These are phyloP conservation scores for Hystrix cristata DNA, from an alignment of 2,113 vertebrate species.

Conservation along the genomic window DNA sequence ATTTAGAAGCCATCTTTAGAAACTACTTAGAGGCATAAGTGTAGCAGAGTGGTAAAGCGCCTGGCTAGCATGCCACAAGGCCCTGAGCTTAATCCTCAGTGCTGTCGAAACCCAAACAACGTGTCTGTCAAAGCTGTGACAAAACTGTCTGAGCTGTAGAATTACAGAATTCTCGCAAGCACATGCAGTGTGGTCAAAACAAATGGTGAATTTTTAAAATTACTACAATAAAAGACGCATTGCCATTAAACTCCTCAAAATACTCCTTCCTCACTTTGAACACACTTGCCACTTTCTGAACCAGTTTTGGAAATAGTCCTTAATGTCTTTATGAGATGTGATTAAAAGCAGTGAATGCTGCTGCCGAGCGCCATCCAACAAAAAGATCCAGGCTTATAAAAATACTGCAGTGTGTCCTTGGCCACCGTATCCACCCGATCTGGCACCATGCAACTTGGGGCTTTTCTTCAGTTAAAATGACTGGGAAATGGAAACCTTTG, in stretches of 20 bases:
- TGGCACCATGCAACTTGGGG: neutral
- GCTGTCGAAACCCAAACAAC: neutral
- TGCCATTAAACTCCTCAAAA: neutral
- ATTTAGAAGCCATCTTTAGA: slow-evolving; percentile 23
- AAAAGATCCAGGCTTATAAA: neutral
- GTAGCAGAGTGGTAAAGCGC: neutral
- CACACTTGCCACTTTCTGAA: neutral
- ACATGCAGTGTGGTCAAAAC: neutral
- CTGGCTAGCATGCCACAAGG: neutral
- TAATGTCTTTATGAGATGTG: neutral
- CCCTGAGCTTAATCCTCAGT: neutral
- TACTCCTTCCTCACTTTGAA: neutral
- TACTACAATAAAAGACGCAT: neutral
- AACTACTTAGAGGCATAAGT: too few relatives aligned
- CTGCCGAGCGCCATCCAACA: neutral
- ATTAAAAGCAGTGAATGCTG: neutral
- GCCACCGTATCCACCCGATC: neutral
- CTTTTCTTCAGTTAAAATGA: neutral
- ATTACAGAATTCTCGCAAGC: neutral
- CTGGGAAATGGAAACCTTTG: neutral
- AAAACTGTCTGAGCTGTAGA: neutral
- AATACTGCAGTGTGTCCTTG: neutral
- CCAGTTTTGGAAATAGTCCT: neutral
- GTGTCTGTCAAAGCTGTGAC: neutral
- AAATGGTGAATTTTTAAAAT: neutral